phyloP scores from a whole-genome alignment of 2,797 vertebrate species.

The Novumbra hubbsi region DNA sequence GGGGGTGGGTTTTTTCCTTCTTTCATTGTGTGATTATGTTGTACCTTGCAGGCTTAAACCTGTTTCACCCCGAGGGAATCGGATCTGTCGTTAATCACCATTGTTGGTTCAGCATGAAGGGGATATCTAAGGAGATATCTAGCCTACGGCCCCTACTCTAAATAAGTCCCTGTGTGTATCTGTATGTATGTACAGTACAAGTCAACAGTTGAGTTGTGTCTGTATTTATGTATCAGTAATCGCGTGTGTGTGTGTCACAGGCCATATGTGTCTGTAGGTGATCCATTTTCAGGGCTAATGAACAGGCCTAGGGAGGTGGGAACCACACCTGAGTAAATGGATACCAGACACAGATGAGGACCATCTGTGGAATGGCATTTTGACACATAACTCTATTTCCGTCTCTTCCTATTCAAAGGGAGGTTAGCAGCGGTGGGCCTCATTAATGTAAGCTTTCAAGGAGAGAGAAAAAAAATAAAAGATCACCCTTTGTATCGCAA shows the following conservation, averaged over 20 bases:
- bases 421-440: constrained; percentile 30
- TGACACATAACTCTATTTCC: constrained; percentile 50
- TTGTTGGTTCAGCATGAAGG: not conserved
- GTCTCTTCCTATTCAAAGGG: constrained; percentile 31
- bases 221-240: constrained; percentile 1
- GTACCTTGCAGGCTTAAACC: not conserved
- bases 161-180: not conserved
- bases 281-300: constrained; percentile 41
- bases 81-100: not conserved
- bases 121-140: not conserved
- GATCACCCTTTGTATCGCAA: constrained; percentile 21
- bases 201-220: not conserved
- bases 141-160: not conserved
- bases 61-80: not conserved
- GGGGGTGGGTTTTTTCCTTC: not conserved
- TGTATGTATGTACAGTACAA: not conserved
- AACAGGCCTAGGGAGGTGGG: constrained; percentile 30
- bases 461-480: constrained; percentile 7
- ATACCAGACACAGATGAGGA: constrained; percentile 41
- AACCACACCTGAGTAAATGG: constrained; percentile 43
- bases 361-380: constrained; percentile 51
- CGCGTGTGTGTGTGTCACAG: not conserved
- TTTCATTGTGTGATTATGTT: not conserved
- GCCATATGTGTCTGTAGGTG: constrained; percentile 16
- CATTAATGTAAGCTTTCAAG: constrained; percentile 35